phyloP scores from a whole-genome alignment of 1,140 invertebrate genomes.

The Hypothenemus hampei region DNA sequence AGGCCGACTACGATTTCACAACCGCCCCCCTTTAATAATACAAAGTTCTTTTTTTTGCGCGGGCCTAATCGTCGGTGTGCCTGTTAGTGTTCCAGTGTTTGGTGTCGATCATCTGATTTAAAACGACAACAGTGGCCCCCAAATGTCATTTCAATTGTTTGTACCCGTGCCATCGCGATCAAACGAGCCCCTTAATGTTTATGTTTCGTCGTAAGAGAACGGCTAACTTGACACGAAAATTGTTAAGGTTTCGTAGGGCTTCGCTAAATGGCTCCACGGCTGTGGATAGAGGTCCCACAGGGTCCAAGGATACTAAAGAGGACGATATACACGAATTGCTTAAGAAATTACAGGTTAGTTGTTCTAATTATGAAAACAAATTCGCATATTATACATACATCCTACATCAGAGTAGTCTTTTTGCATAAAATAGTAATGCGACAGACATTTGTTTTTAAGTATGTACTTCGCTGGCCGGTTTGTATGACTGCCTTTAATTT shows the following conservation, averaged over 20 bases:
- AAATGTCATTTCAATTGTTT: slow-evolving; percentile 44
- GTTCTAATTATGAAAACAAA: no score
- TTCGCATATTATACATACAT: no score
- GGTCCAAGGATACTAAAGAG: slow-evolving; percentile 49
- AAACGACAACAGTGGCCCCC: slow-evolving; percentile 49
- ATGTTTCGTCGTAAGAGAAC: slow-evolving; percentile 69
- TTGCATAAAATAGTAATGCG: no score
- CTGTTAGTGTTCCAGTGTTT: slow-evolving; percentile 9
- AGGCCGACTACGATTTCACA: slow-evolving; percentile 1
- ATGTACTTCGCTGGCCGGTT: no score
- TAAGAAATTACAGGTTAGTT: slow-evolving; percentile 45
- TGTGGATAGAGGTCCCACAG: slow-evolving; percentile 36
- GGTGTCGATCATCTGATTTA: slow-evolving; percentile 2
- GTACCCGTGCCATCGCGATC: slow-evolving; percentile 42
- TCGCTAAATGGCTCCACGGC: slow-evolving; percentile 43
- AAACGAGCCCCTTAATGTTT: slow-evolving; percentile 57
- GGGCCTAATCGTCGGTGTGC: slow-evolving; percentile 2
- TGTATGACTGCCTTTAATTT: no score
- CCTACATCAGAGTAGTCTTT: no score
- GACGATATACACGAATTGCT: slow-evolving; percentile 23
- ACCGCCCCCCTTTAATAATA: slow-evolving; percentile 10
- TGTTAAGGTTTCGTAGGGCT: slow-evolving; percentile 53
- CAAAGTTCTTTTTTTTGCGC: no score
- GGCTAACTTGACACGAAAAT: slow-evolving; percentile 59
- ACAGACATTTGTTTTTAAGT: no score